Percentiles rank a stretch among this genome's conserved stretches.
These are phyloP conservation scores for Junonia oenone DNA, from an alignment of 2,888 invertebrate species.

Conservation along the genomic window DNA sequence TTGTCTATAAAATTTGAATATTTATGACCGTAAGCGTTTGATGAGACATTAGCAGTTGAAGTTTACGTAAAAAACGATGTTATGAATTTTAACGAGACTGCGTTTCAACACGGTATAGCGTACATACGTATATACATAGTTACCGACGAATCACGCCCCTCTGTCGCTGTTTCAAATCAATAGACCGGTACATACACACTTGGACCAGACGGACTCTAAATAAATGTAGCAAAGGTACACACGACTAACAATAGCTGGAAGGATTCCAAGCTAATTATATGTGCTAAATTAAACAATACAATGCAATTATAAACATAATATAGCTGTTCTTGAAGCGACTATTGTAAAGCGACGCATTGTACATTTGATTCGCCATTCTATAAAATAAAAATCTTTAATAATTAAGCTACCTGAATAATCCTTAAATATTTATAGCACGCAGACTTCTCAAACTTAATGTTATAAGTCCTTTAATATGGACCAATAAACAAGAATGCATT, in stretches of 20 bases:
- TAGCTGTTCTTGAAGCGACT: neutral
- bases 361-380: neutral
- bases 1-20: slow-evolving; percentile 17
- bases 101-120: slow-evolving; percentile 19
- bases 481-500: slow-evolving; percentile 11
- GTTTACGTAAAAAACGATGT: slow-evolving; percentile 18
- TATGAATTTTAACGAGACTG: slow-evolving; percentile 18
- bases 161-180: slow-evolving; percentile 60
- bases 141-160: slow-evolving; percentile 65
- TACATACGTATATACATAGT: slow-evolving; percentile 34
- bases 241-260: slow-evolving; percentile 19
- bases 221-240: slow-evolving; percentile 20
- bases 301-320: slow-evolving; percentile 9
- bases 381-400: neutral
- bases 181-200: slow-evolving; percentile 47
- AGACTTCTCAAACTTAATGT: neutral
- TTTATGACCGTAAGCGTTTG: slow-evolving; percentile 10
- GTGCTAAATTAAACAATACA: slow-evolving; percentile 4
- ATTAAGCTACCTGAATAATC: neutral
- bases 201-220: slow-evolving; percentile 42
- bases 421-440: neutral
- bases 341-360: neutral
- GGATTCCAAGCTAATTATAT: slow-evolving; percentile 11
- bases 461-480: slow-evolving; percentile 14
- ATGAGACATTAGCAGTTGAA: slow-evolving; percentile 8